Evolutionary conservation across 2,888 invertebrate species (phyloP).

Genomic region (Philhelius pedissequus): DNA sequence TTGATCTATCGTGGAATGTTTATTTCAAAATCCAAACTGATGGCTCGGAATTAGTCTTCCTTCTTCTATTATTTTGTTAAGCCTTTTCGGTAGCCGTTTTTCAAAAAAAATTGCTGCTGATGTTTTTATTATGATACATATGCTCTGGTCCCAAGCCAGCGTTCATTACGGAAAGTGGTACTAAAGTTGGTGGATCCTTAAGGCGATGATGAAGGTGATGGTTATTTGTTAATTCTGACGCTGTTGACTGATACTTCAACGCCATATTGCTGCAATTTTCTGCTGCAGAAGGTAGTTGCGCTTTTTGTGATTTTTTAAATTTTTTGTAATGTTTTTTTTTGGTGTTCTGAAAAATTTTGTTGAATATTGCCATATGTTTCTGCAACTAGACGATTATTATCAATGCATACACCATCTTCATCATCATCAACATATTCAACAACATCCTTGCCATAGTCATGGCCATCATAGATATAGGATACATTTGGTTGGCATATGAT

Average conservation of each 20-base stretch:
- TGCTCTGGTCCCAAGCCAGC: neutral
- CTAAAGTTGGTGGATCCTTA: constrained; percentile 1
- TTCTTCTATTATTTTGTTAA: too few relatives aligned
- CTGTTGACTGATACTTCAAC: neutral
- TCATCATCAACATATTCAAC: too few relatives aligned
- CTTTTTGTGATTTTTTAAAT: neutral
- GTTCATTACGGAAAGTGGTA: constrained; percentile 6
- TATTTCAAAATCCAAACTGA: too few relatives aligned
- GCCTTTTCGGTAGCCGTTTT: too few relatives aligned
- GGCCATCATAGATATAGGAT: too few relatives aligned
- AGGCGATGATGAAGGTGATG: neutral
- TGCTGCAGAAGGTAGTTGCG: neutral
- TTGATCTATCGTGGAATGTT: too few relatives aligned
- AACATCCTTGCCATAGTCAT: too few relatives aligned
- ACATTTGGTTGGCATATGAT: too few relatives aligned
- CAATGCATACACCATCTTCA: too few relatives aligned
- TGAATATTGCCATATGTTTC: constrained; percentile 13
- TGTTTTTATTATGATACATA: neutral
- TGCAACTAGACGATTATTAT: too few relatives aligned
- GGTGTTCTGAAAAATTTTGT: neutral
- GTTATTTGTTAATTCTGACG: neutral
- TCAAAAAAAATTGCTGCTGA: too few relatives aligned
- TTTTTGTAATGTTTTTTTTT: neutral
- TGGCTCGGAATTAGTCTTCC: too few relatives aligned
- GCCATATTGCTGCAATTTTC: neutral